These are phyloP conservation scores for Gallinago undulata DNA, from an alignment of 2,113 vertebrate genomes.

Conservation along the genomic window DNA sequence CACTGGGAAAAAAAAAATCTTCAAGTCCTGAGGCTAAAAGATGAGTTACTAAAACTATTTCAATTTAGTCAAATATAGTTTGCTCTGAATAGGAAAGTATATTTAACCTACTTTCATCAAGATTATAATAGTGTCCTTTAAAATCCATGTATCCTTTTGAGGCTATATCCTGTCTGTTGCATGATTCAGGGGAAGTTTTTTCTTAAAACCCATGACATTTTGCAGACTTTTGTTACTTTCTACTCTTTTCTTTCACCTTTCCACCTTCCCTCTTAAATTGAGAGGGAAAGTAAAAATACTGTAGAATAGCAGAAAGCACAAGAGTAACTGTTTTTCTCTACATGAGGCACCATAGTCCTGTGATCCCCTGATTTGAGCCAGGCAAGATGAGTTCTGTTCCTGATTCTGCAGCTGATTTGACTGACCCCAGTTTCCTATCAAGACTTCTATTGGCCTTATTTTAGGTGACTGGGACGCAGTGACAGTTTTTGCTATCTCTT, in stretches of 20 bases:
- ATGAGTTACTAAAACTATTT: not conserved
- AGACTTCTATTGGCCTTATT: not conserved
- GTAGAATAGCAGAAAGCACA: not conserved
- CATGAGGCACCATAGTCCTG: not conserved
- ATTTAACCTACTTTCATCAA: not conserved
- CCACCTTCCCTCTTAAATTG: not conserved
- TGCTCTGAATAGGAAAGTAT: not conserved
- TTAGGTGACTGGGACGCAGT: not conserved
- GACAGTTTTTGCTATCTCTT: not conserved
- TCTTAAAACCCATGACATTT: not conserved
- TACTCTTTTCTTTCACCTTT: not conserved
- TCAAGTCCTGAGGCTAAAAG: not conserved
- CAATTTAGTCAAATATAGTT: not conserved
- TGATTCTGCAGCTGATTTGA: not conserved
- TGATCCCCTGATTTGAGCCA: not conserved
- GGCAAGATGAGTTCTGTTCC: not conserved
- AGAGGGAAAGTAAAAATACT: not conserved
- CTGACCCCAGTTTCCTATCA: not conserved
- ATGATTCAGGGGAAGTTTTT: not conserved
- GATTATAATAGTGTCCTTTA: not conserved
- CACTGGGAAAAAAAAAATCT: not conserved
- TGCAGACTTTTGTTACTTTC: not conserved
- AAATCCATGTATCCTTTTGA: not conserved
- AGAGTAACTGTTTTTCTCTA: not conserved
- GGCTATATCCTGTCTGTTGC: not conserved